A percentile compares a stretch with the other conserved stretches of the same genome.
phyloP scores from a whole-genome alignment of 2,797 vertebrate genomes.

The Macroramphosus scolopax region DNA sequence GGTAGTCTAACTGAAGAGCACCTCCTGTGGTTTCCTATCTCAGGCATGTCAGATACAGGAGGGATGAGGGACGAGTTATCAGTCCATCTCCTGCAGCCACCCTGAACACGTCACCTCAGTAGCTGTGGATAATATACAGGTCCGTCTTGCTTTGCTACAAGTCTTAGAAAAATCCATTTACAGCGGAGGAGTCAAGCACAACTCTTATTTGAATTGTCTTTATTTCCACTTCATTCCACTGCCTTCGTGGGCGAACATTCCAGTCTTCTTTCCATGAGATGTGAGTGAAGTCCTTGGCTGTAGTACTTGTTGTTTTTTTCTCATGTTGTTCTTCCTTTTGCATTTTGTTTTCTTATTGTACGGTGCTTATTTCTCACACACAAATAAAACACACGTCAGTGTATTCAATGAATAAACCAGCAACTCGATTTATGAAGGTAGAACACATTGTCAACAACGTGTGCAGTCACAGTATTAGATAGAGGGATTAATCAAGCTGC shows the following conservation, averaged over 20 bases:
- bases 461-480: conserved; percentile 29
- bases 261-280: conserved; percentile 48
- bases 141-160: conserved; percentile 20
- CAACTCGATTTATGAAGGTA: conserved; percentile 56
- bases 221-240: conserved; percentile 48
- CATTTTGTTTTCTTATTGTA: conserved; percentile 58
- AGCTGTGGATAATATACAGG: no score
- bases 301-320: conserved; percentile 54
- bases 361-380: conserved; percentile 55
- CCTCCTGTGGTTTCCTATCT: conserved; percentile 46
- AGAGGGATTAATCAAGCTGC: conserved; percentile 6
- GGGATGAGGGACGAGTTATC: conserved; percentile 66
- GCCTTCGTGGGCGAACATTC: conserved; percentile 63
- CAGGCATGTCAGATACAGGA: conserved; percentile 37
- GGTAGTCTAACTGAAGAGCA: conserved; percentile 61
- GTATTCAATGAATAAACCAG: conserved; percentile 66
- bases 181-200: conserved; percentile 68
- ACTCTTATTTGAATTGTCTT: conserved; percentile 37
- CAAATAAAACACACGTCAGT: conserved; percentile 26
- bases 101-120: conserved; percentile 41
- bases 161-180: conserved; percentile 34
- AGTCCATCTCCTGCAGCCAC: conserved; percentile 44
- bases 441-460: conserved; percentile 35
- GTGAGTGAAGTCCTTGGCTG: conserved; percentile 54
- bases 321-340: conserved; percentile 60